Percentiles rank a stretch among this genome's conserved stretches.
phyloP scores from a whole-genome alignment of 2,797 vertebrate species.

The Hypotaenidia philippensis region DNA sequence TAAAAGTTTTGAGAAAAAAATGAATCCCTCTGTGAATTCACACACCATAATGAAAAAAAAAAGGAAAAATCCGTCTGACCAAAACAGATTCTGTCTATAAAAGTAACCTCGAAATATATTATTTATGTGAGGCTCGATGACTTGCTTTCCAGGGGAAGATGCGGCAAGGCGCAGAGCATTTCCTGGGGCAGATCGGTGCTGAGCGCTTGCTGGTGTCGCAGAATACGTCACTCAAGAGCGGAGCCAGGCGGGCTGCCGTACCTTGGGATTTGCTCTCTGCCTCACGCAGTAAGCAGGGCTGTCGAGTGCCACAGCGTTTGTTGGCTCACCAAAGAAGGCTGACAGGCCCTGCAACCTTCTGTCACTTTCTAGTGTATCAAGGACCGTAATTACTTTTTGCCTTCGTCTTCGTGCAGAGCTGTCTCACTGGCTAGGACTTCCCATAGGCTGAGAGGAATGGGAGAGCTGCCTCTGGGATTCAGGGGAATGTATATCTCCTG shows the following conservation, averaged over 20 bases:
- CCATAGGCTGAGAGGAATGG: neutral
- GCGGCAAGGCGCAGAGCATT: neutral
- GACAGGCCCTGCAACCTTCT: neutral
- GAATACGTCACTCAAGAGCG: neutral
- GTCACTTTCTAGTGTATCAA: neutral
- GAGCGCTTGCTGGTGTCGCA: accelerated
- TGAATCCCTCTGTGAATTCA: neutral
- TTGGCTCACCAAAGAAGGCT: neutral
- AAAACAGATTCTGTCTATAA: neutral
- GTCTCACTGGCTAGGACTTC: accelerated
- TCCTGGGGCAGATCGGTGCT: accelerated
- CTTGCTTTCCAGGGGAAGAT: neutral
- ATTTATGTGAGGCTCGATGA: accelerated
- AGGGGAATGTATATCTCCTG: neutral
- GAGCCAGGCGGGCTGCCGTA: neutral
- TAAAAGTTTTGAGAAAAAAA: neutral
- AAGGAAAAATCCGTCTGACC: neutral
- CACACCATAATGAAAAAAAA: neutral
- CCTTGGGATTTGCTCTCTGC: neutral
- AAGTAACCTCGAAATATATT: neutral
- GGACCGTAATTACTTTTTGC: neutral
- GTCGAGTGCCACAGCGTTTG: neutral
- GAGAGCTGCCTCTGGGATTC: neutral
- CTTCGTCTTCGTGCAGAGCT: neutral
- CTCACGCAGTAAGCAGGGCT: neutral